These are phyloP conservation scores for Andrena chrysosceles DNA, from an alignment of 2,888 invertebrate genomes.

Conservation along the genomic window DNA sequence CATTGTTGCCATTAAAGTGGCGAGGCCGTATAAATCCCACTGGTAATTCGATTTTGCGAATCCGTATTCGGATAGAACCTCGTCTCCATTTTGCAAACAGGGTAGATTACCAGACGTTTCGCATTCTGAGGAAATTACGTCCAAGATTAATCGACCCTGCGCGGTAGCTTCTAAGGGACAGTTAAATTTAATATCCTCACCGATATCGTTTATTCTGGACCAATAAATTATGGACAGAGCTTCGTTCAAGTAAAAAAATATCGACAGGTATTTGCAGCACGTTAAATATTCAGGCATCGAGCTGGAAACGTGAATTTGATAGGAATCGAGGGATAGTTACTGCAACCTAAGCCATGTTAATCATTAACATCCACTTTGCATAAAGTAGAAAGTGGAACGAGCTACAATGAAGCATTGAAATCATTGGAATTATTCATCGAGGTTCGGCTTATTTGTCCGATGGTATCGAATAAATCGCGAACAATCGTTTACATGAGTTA, in stretches of 20 bases:
- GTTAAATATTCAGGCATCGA: slow-evolving; percentile 84
- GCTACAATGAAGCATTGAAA: not conserved
- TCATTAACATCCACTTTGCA: not conserved
- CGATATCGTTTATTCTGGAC: slow-evolving; percentile 85
- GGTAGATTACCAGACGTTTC: slow-evolving; percentile 48
- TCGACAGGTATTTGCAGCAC: slow-evolving; percentile 86
- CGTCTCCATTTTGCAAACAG: slow-evolving; percentile 70
- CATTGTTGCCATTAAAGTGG: slow-evolving; percentile 65
- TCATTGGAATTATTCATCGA: not conserved
- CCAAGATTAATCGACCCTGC: no score
- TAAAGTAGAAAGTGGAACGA: not conserved
- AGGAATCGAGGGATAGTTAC: not conserved
- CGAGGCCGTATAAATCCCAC: slow-evolving; percentile 66
- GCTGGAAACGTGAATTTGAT: slow-evolving; percentile 67
- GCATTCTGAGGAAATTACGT: slow-evolving; percentile 64
- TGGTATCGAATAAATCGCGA: not conserved
- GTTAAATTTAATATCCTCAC: slow-evolving; percentile 77
- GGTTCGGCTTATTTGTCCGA: not conserved
- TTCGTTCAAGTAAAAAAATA: slow-evolving; percentile 86
- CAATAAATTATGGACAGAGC: slow-evolving; percentile 86
- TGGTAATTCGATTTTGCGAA: slow-evolving; percentile 63
- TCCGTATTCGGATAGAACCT: slow-evolving; percentile 73
- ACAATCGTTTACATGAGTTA: not conserved
- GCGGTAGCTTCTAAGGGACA: no score
- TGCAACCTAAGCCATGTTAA: not conserved